These are phyloP conservation scores for Lepidostoma basale DNA, from an alignment of 1,140 invertebrate species.

Conservation along the genomic window DNA sequence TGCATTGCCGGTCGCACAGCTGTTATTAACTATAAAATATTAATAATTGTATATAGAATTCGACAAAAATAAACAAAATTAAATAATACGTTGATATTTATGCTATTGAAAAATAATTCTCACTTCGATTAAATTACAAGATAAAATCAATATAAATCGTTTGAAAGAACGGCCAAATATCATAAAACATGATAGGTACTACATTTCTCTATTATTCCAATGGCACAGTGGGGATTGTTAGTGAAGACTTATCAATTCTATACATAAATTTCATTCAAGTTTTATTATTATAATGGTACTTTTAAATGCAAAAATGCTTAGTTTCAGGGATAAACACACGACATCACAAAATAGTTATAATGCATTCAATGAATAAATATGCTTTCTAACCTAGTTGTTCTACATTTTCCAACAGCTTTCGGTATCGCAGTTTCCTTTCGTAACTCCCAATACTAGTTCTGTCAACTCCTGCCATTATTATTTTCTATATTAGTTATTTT, in stretches of 20 bases:
- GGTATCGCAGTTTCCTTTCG: conserved; percentile 50
- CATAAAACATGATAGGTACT: no score
- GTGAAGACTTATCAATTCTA: background rate
- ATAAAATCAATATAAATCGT: no score
- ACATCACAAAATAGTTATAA: background rate
- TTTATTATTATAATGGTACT: background rate
- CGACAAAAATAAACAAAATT: no score
- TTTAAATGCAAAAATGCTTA: background rate
- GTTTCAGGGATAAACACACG: background rate
- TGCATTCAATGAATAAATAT: background rate
- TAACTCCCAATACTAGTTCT: conserved; percentile 42
- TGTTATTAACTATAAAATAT: no score
- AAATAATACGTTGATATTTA: no score
- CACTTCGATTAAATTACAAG: no score
- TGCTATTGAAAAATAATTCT: no score
- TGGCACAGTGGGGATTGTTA: background rate
- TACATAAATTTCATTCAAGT: background rate
- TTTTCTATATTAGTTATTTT: no score
- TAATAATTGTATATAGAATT: no score
- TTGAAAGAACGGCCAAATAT: no score
- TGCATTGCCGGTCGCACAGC: no score
- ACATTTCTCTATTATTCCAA: background rate
- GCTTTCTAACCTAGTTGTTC: conserved; percentile 49
- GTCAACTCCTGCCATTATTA: background rate
- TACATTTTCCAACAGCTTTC: conserved; percentile 50